Evolutionary conservation across 2,888 invertebrate species (phyloP).

Genomic region (Cactoblastis cactorum): DNA sequence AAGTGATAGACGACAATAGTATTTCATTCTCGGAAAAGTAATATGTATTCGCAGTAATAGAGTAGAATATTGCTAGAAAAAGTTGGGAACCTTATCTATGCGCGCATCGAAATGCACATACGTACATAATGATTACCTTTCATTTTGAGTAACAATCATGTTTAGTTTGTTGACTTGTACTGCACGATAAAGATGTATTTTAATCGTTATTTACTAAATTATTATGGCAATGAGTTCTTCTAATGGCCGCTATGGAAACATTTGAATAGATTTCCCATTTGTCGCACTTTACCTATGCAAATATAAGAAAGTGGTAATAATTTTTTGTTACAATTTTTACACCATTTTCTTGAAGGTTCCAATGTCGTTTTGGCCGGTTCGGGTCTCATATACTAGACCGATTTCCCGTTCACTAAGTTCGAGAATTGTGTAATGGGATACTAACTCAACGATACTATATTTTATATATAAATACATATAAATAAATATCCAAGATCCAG

Average conservation of each 20-base stretch:
- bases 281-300: too few relatives aligned
- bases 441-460: too few relatives aligned
- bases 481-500: too few relatives aligned
- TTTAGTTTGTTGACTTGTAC: slow-evolving; percentile 37
- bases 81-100: slow-evolving; percentile 39
- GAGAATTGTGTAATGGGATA: too few relatives aligned
- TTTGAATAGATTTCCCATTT: too few relatives aligned
- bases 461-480: too few relatives aligned
- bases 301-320: too few relatives aligned
- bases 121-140: slow-evolving; percentile 41
- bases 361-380: too few relatives aligned
- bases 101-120: slow-evolving; percentile 24
- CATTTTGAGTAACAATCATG: slow-evolving; percentile 38
- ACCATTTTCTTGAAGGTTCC: too few relatives aligned
- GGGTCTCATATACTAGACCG: too few relatives aligned
- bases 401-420: too few relatives aligned
- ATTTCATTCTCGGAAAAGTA: slow-evolving; percentile 36
- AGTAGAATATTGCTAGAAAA: slow-evolving; percentile 52
- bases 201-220: background rate
- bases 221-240: background rate
- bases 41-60: slow-evolving; percentile 22
- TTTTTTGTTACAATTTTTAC: too few relatives aligned
- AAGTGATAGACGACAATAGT: slow-evolving; percentile 35
- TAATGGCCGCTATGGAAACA: background rate
- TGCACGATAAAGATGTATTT: slow-evolving; percentile 3